Evolutionary conservation across 2,888 invertebrate species (phyloP), one percentile per base, ranked within the genome.

Genomic region (Crocallis elinguaria): DNA sequence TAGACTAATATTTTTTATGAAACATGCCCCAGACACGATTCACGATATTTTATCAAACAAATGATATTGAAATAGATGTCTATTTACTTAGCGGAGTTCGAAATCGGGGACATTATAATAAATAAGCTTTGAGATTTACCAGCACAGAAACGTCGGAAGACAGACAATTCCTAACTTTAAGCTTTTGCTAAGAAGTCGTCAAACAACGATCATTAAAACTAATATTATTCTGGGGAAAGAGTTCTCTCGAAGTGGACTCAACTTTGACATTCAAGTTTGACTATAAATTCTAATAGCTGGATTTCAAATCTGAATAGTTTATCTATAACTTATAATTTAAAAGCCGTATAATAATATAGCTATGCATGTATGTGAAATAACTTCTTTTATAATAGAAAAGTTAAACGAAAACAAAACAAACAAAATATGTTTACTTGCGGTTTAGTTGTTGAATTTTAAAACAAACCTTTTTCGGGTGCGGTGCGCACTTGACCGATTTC

Each of bases 181-280:
- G 58, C 48, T 45, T 53, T 53, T 38, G 50, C 50, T 57, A 35
- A 60, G 57, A 57, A 57, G 60, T 59, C 52, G 62, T 57, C 62
- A 60, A 60, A 60, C 57, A 62, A 55, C 60, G 55, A 62, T 62
- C 60, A 62, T 62, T 62, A 62, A 62, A 62, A 62, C 62, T 62
- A 60, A 60, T 60, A 57, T 60, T 60, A 62, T 62, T 57, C 59
- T 49, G 38, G 35, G 39, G 41, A 59, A 59, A 62, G 54, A 62
- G 62, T 62, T 62, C 39, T 42, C 50, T 51, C 17, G 36, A 46
- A 62, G 50, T 52, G 57, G 54, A 55, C 59, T 54, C 39, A 57
- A 59, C 58, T 62, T 58, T 56, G 58, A 59, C 57, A 49, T 59
- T 62, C 41, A 33, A 51, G 32, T 62, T 39, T 16, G 51, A 52